A percentile compares a stretch with the other conserved stretches of the same genome.
These are phyloP conservation scores for Ptychoptera contaminata DNA, from an alignment of 2,888 invertebrate species.

Conservation along the genomic window DNA sequence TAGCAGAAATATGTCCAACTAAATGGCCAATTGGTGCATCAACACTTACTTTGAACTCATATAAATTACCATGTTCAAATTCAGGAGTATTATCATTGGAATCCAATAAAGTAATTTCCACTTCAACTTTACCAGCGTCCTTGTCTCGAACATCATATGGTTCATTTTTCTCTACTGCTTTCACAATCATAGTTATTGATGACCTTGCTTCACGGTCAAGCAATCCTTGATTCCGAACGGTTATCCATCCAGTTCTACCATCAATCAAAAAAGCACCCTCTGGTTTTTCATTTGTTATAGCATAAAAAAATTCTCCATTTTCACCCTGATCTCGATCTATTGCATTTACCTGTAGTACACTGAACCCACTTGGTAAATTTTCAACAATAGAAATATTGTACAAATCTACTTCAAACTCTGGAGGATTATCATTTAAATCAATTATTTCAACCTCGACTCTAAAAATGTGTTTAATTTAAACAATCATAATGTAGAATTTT, in stretches of 20 bases:
- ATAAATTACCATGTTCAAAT: slow-evolving; percentile 69
- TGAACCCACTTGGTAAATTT: slow-evolving; percentile 66
- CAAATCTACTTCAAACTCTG: slow-evolving; percentile 75
- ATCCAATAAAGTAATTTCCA: slow-evolving; percentile 70
- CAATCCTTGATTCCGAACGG: slow-evolving; percentile 55
- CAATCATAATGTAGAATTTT: slow-evolving; percentile 19
- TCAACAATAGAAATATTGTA: slow-evolving; percentile 88
- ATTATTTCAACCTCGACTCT: slow-evolving; percentile 56
- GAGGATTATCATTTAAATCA: slow-evolving; percentile 71
- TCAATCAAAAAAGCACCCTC: slow-evolving; percentile 69
- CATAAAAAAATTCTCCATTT: slow-evolving; percentile 70
- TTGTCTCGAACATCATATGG: slow-evolving; percentile 27
- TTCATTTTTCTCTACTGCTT: slow-evolving; percentile 63
- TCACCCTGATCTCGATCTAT: slow-evolving; percentile 70
- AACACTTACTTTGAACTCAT: slow-evolving; percentile 56
- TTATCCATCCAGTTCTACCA: slow-evolving; percentile 68
- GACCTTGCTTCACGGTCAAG: slow-evolving; percentile 65
- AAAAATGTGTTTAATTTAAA: too few species aligned
- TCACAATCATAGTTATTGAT: slow-evolving; percentile 56
- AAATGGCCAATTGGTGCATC: slow-evolving; percentile 52
- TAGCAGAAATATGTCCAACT: slow-evolving; percentile 63
- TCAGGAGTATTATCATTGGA: slow-evolving; percentile 85
- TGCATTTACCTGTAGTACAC: slow-evolving; percentile 44
- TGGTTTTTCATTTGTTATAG: slow-evolving; percentile 45
- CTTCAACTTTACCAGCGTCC: slow-evolving; percentile 43